A percentile compares a stretch with the other conserved stretches of the same genome.
phyloP scores from a whole-genome alignment of 2,797 vertebrate species.

The Sebastes alutus region DNA sequence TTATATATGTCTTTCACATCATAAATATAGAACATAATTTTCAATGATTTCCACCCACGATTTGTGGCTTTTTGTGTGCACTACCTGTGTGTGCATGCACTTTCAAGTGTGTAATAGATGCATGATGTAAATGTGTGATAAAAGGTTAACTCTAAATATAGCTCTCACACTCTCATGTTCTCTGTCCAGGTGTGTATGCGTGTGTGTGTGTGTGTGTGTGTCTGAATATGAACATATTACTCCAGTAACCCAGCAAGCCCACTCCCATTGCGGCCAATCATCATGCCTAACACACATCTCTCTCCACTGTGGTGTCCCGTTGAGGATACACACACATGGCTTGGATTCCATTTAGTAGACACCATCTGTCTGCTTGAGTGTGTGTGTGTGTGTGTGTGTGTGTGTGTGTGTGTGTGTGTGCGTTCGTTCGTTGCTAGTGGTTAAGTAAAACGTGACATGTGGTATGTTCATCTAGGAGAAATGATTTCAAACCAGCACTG shows the following conservation, averaged over 20 bases:
- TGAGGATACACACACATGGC: constrained; percentile 8
- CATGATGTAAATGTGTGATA: constrained; percentile 5
- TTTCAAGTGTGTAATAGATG: constrained; percentile 4
- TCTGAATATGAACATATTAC: constrained; percentile 13
- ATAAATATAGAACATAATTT: background rate
- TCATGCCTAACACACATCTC: constrained; percentile 34
- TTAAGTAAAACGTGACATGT: background rate
- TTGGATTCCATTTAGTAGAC: constrained; percentile 17
- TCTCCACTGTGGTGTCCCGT: background rate
- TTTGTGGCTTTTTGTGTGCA: background rate
- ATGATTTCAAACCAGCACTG: background rate
- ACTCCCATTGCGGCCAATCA: constrained; percentile 46
- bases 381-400: background rate
- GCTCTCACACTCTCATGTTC: background rate
- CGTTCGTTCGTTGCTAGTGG: background rate
- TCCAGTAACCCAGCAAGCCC: constrained; percentile 50
- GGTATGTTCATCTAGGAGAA: constrained; percentile 1
- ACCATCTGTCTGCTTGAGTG: constrained; percentile 38
- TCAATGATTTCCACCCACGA: background rate
- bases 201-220: constrained; percentile 6
- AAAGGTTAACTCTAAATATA: constrained; percentile 28
- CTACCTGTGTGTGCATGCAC: background rate
- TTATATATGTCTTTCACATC: background rate
- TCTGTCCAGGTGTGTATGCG: constrained; percentile 7
- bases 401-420: background rate